These are phyloP conservation scores for Lanius ludovicianus DNA, from an alignment of 2,113 vertebrate species.

Conservation along the genomic window DNA sequence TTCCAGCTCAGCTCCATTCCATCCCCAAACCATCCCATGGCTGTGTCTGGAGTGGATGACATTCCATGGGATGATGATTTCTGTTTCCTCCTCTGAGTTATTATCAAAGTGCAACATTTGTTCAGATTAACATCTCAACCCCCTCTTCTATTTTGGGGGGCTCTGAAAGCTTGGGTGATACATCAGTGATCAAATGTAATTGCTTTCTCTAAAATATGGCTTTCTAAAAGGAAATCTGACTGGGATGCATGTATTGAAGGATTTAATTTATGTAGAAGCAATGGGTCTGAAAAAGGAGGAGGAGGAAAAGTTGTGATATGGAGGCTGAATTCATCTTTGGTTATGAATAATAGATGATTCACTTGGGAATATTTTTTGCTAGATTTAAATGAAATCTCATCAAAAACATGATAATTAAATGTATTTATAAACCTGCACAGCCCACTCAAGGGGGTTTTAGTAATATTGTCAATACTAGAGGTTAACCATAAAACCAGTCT, in stretches of 20 bases:
- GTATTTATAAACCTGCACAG: constrained; percentile 21
- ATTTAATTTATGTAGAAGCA: constrained; percentile 40
- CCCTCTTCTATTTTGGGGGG: background rate
- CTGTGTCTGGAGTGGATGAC: background rate
- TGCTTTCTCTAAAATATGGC: constrained; percentile 12
- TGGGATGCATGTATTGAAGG: background rate
- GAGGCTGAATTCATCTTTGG: constrained; percentile 5
- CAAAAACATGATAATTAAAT: constrained; percentile 17
- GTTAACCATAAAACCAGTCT: background rate
- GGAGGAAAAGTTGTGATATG: constrained; percentile 17
- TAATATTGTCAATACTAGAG: background rate
- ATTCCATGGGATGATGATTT: background rate
- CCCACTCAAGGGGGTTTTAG: background rate
- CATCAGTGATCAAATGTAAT: constrained; percentile 35
- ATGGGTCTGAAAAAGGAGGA: constrained; percentile 42
- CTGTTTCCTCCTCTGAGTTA: background rate
- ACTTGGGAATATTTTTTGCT: constrained; percentile 35
- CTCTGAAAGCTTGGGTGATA: constrained; percentile 19
- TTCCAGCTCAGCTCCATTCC: background rate
- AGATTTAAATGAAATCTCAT: constrained; percentile 44
- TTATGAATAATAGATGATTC: constrained; percentile 51
- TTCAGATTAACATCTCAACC: background rate
- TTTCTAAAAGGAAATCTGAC: constrained; percentile 33
- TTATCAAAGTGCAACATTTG: background rate
- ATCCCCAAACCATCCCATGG: accelerated